Evolutionary conservation across 2,113 vertebrate genomes (phyloP).

Genomic region (Stercorarius parasiticus): DNA sequence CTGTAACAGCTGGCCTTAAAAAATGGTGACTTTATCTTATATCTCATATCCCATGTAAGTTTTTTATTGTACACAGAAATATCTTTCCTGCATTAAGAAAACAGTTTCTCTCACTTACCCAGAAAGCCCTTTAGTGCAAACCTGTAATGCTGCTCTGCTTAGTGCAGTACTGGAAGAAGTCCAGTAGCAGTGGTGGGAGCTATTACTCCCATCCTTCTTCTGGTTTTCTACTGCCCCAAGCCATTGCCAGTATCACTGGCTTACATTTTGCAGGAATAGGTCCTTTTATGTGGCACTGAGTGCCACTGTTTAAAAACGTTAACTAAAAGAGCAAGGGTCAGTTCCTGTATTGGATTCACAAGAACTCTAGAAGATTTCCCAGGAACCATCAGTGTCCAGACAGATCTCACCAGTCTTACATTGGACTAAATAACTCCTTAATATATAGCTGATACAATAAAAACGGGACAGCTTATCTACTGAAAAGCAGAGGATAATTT

Average conservation of each 20-base stretch:
- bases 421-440: neutral
- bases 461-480: neutral
- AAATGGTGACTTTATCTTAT: neutral
- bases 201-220: neutral
- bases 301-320: neutral
- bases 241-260: neutral
- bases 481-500: neutral
- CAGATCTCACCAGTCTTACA: neutral
- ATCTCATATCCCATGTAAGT: neutral
- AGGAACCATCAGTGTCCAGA: neutral
- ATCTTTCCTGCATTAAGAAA: neutral
- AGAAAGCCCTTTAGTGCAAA: neutral
- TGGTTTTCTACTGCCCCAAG: neutral
- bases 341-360: neutral
- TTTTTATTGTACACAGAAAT: neutral
- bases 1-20: neutral
- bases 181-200: neutral
- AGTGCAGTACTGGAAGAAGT: neutral
- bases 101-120: neutral
- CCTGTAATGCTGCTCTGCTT: neutral
- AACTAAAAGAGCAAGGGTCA: neutral
- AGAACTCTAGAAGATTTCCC: neutral
- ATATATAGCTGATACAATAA: neutral
- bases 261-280: neutral
- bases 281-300: neutral